phyloP scores from a whole-genome alignment of 37 sponge, comb jelly and placozoan species.

The Ianthella basta region DNA sequence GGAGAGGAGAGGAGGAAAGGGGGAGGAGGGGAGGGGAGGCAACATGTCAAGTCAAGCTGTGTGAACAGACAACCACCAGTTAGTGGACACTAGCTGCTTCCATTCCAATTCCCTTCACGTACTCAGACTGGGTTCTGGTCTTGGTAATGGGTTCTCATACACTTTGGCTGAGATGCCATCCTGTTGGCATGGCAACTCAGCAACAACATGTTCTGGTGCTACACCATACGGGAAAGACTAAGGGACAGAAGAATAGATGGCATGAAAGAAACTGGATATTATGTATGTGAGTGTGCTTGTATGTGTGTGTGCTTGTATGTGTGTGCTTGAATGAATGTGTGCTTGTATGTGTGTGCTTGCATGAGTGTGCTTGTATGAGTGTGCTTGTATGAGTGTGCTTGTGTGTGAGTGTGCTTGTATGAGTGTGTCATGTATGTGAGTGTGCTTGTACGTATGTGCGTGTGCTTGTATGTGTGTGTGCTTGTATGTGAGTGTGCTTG shows the following conservation, averaged over 20 bases:
- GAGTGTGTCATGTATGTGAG: too few relatives aligned
- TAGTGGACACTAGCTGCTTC: too few relatives aligned
- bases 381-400: too few relatives aligned
- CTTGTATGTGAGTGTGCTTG: too few relatives aligned
- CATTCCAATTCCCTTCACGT: neutral
- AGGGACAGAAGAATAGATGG: too few relatives aligned
- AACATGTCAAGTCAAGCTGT: neutral
- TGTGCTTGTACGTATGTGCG: too few relatives aligned
- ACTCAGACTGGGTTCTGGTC: constrained; percentile 11
- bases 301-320: neutral
- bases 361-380: too few relatives aligned
- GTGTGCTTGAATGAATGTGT: neutral
- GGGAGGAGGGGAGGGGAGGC: neutral
- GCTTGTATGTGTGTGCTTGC: too few relatives aligned
- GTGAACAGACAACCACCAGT: too few relatives aligned
- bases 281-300: neutral
- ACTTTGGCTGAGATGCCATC: constrained; percentile 2
- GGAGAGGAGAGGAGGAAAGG: neutral
- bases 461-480: too few relatives aligned
- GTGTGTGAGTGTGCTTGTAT: too few relatives aligned
- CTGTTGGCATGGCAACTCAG: neutral
- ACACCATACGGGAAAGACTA: too few relatives aligned
- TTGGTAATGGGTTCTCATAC: neutral
- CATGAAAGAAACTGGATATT: neutral
- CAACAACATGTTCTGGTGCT: neutral